phyloP scores from a whole-genome alignment of 2,113 vertebrate genomes.

The Aphelocoma coerulescens region DNA sequence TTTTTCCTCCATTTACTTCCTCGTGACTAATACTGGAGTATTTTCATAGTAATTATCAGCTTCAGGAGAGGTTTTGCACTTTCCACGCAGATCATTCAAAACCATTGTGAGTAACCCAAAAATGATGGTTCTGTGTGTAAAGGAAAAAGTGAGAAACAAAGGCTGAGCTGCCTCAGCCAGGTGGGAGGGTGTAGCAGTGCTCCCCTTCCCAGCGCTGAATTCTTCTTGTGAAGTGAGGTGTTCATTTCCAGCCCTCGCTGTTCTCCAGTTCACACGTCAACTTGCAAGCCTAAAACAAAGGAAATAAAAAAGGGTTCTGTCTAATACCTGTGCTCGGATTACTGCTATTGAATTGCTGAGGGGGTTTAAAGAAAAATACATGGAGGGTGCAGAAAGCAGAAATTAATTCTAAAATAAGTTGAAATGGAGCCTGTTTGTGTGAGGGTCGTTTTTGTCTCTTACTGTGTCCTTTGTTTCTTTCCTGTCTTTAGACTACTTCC shows the following conservation, averaged over 20 bases:
- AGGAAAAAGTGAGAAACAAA: background rate
- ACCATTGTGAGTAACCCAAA: background rate
- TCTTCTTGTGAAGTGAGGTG: slow-evolving; percentile 7
- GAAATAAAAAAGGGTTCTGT: background rate
- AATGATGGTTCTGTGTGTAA: background rate
- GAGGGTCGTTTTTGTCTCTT: background rate
- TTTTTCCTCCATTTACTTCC: background rate
- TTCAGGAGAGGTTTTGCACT: background rate
- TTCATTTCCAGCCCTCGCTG: background rate
- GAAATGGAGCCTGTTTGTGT: background rate
- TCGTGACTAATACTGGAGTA: background rate
- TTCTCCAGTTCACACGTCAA: background rate
- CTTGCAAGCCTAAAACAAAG: background rate
- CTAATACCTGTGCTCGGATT: background rate
- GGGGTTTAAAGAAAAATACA: background rate
- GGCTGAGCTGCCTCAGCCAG: background rate
- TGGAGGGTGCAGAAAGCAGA: background rate
- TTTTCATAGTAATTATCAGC: background rate
- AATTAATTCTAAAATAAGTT: background rate
- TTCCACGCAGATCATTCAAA: background rate
- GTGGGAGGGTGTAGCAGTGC: background rate
- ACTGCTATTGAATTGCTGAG: background rate
- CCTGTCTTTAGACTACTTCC: slow-evolving; percentile 42
- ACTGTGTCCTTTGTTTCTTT: slow-evolving; percentile 30
- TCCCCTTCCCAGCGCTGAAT: background rate